These are phyloP conservation scores for Drosophila leontia DNA, from an alignment of 1,140 invertebrate genomes.

Conservation along the genomic window DNA sequence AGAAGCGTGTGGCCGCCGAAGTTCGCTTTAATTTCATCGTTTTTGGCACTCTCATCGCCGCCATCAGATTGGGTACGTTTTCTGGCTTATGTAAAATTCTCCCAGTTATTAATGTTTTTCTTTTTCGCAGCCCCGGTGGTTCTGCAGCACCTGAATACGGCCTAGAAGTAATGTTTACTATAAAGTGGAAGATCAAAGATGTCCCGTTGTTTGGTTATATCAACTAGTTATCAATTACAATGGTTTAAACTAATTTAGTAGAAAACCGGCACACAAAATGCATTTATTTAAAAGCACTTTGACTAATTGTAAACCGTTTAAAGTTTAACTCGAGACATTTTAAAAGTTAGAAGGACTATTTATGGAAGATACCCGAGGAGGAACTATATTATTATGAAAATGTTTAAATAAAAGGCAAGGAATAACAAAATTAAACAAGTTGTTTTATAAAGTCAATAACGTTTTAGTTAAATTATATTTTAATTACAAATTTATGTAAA, in stretches of 20 bases:
- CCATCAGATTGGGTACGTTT: constrained; percentile 68
- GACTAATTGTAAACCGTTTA: constrained; percentile 8
- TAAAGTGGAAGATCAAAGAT: constrained; percentile 6
- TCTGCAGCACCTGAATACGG: constrained; percentile 60
- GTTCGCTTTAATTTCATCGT: constrained; percentile 75
- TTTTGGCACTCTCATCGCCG: constrained; percentile 63
- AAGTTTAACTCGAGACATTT: constrained; percentile 9
- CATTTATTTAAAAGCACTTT: constrained; percentile 61
- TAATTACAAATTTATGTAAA: not conserved
- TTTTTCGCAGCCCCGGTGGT: constrained; percentile 56
- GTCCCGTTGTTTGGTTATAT: not conserved
- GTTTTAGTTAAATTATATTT: not conserved
- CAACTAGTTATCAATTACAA: constrained; percentile 14
- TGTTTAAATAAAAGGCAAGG: constrained; percentile 14
- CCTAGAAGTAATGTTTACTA: constrained; percentile 29
- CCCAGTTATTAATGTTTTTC: constrained; percentile 5
- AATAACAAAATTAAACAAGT: no score
- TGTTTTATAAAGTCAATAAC: no score
- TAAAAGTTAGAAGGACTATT: constrained; percentile 4
- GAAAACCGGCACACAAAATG: constrained; percentile 38
- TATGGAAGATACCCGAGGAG: not conserved
- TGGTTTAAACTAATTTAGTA: constrained; percentile 11
- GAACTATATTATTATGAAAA: not conserved
- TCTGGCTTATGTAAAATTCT: constrained; percentile 62
- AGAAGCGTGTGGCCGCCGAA: constrained; percentile 69